Percentiles rank a stretch among this genome's conserved stretches.
phyloP scores from a whole-genome alignment of 2,113 vertebrate genomes.

The Myodes glareolus region DNA sequence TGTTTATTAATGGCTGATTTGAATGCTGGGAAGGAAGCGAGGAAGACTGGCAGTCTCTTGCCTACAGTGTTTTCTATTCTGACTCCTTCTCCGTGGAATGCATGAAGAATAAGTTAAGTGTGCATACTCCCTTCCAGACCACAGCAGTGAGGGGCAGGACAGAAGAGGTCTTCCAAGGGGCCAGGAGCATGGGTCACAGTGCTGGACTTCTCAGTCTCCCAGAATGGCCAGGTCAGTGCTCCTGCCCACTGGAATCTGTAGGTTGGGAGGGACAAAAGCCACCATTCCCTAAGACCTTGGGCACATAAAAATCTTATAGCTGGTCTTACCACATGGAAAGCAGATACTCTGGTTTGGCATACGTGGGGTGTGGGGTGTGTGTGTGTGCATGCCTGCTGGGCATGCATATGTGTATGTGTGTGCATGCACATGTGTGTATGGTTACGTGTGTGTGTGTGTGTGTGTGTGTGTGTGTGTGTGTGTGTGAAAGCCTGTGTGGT shows the following conservation, averaged over 20 bases:
- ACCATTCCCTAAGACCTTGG: neutral
- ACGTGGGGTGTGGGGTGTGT: neutral
- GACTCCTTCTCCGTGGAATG: slow-evolving; percentile 71
- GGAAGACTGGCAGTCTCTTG: slow-evolving; percentile 66
- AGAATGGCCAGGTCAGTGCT: neutral
- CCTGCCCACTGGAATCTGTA: neutral
- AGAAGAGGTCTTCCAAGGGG: neutral
- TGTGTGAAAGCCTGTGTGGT: neutral
- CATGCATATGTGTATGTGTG: neutral
- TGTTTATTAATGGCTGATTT: slow-evolving; percentile 60
- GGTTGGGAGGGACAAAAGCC: neutral
- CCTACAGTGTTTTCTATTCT: slow-evolving; percentile 32
- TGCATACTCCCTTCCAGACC: slow-evolving; percentile 21
- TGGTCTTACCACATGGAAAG: neutral
- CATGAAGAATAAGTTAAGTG: slow-evolving; percentile 78
- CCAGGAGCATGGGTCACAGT: neutral
- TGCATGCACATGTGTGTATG: neutral
- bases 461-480: neutral
- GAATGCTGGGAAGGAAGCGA: slow-evolving; percentile 50
- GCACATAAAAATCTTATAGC: neutral
- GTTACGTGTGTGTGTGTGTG: neutral
- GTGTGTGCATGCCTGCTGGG: neutral
- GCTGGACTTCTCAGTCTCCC: neutral
- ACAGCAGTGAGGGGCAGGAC: neutral
- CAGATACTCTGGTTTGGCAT: neutral